Percentiles rank a stretch among this genome's conserved stretches.
These are phyloP conservation scores for Diarsia mendica DNA, from an alignment of 2,888 invertebrate genomes.

Conservation along the genomic window DNA sequence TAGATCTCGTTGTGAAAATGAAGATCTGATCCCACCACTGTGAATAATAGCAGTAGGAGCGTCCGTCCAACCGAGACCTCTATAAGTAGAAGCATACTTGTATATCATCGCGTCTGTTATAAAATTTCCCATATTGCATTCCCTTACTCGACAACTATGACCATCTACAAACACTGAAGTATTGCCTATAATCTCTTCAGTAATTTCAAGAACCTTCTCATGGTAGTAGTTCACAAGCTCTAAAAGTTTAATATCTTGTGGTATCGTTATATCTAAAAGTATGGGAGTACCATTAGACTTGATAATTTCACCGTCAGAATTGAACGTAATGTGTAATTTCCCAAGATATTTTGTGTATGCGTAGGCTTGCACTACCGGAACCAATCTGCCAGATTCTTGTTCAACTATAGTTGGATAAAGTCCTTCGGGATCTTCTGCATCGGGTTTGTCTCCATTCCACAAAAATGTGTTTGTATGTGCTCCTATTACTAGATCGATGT, in stretches of 20 bases:
- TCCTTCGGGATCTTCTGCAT: conserved; percentile 92
- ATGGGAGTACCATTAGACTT: conserved; percentile 94
- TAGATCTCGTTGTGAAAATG: conserved; percentile 85
- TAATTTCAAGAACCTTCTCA: conserved; percentile 88
- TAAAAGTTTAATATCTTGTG: conserved; percentile 92
- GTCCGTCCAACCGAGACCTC: conserved; percentile 93
- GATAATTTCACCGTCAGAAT: conserved; percentile 92
- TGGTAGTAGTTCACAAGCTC: conserved; percentile 91
- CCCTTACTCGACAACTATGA: conserved; percentile 91
- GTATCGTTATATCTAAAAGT: conserved; percentile 91
- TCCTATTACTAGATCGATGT: conserved; percentile 96
- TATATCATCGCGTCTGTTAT: conserved; percentile 94
- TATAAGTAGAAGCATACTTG: conserved; percentile 87
- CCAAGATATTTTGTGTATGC: conserved; percentile 98
- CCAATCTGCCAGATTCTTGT: conserved; percentile 92
- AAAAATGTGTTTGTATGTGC: conserved; percentile 97
- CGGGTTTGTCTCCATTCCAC: conserved; percentile 93
- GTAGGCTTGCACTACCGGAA: conserved; percentile 96
- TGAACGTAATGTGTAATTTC: conserved; percentile 92
- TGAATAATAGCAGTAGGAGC: conserved; percentile 94
- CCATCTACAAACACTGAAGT: conserved; percentile 93
- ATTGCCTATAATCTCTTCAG: conserved; percentile 91
- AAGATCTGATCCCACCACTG: conserved; percentile 94
- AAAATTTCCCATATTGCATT: conserved; percentile 96
- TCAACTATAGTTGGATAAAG: conserved; percentile 94